Conservation (phyloP, 2,888 invertebrate genomes). For the Tipula lateralis region DNA sequence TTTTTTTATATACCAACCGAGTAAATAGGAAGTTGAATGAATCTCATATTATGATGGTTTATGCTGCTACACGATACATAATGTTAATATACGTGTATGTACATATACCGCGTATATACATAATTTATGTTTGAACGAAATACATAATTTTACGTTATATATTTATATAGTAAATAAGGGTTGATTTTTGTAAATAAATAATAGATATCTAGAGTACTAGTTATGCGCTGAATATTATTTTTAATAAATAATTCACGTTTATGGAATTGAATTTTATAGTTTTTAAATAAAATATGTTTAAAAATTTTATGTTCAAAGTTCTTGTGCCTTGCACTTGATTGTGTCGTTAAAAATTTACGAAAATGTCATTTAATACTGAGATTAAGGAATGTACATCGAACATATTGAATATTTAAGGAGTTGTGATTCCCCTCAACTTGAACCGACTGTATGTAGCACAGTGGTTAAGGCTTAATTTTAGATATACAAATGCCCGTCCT, state of each 20-base stretch:
- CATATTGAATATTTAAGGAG: too few relatives aligned
- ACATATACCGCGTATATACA: not conserved
- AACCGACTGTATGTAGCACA: too few relatives aligned
- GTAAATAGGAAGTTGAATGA: conserved; percentile 11
- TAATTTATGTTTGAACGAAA: not conserved
- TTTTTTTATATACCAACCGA: too few relatives aligned
- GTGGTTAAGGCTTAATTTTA: too few relatives aligned
- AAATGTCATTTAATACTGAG: too few relatives aligned
- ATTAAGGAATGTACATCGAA: too few relatives aligned
- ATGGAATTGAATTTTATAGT: not conserved
- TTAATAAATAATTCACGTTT: not conserved
- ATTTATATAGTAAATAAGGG: not conserved
- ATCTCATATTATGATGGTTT: not conserved
- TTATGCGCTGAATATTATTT: not conserved
- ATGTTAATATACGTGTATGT: not conserved
- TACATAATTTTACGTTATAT: not conserved
- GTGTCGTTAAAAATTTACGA: too few relatives aligned
- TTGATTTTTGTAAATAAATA: not conserved
- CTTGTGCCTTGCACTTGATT: too few relatives aligned
- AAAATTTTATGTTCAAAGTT: too few relatives aligned
- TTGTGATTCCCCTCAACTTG: too few relatives aligned
- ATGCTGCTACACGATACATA: not conserved
- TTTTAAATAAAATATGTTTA: not conserved
- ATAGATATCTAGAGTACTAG: too few relatives aligned
- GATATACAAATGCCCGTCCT: too few relatives aligned